phyloP scores from a whole-genome alignment of 2,113 vertebrate species.

The Isurus oxyrinchus region DNA sequence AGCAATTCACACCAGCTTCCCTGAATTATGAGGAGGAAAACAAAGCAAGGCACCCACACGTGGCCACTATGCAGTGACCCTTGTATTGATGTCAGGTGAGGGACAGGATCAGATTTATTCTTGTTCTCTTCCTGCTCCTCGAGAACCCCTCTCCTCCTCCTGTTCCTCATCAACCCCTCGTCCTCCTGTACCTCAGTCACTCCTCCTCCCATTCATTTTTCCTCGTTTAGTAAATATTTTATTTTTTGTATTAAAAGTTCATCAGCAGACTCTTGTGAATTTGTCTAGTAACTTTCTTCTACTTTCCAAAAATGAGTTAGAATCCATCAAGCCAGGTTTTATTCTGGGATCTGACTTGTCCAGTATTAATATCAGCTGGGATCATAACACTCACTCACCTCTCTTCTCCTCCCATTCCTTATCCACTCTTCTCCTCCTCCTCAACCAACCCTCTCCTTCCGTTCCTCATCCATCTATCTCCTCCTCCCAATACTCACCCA shows the following conservation, averaged over 20 bases:
- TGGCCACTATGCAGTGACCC: too few relatives aligned
- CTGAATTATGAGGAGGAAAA: background rate
- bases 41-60: background rate
- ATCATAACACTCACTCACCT: background rate
- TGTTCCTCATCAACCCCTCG: background rate
- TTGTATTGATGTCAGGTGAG: background rate
- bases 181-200: too few relatives aligned
- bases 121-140: background rate
- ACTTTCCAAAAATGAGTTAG: too few relatives aligned
- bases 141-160: background rate
- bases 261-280: too few relatives aligned
- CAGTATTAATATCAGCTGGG: too few relatives aligned
- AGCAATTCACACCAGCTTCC: background rate
- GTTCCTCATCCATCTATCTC: background rate
- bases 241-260: too few relatives aligned
- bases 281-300: too few relatives aligned
- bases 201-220: too few relatives aligned
- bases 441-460: background rate
- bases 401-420: background rate
- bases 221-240: too few relatives aligned
- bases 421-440: background rate
- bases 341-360: too few relatives aligned
- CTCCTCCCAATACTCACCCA: too few relatives aligned
- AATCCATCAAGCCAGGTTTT: too few relatives aligned
- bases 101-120: background rate